A percentile compares a stretch with the other conserved stretches of the same genome.
phyloP scores from a whole-genome alignment of 2,113 vertebrate genomes.

The Pangasianodon hypophthalmus region DNA sequence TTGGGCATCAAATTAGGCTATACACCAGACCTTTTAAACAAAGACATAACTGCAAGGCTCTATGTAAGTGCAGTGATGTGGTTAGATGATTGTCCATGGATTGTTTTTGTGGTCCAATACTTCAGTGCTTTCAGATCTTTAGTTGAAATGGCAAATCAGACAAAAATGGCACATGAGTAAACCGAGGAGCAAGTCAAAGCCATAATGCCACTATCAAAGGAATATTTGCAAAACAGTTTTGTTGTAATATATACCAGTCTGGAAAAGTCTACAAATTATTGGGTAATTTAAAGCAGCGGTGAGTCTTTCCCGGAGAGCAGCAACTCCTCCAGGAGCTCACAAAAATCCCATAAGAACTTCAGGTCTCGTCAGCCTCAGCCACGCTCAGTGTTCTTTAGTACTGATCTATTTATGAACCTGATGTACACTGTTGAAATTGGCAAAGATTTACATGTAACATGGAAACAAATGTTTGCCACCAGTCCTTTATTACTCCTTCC shows the following conservation, averaged over 20 bases:
- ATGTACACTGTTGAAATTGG: not conserved
- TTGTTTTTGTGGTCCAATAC: not conserved
- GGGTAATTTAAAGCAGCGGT: constrained; percentile 3
- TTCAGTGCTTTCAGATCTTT: not conserved
- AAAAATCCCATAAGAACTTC: not conserved
- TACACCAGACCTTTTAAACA: not conserved
- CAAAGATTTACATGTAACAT: not conserved
- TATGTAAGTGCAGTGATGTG: not conserved
- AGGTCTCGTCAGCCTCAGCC: not conserved
- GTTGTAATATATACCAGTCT: not conserved
- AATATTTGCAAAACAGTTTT: not conserved
- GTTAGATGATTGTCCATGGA: not conserved
- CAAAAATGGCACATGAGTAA: not conserved
- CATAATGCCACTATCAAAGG: not conserved
- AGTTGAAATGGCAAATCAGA: not conserved
- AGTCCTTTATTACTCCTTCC: not conserved
- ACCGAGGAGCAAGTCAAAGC: not conserved
- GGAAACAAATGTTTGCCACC: not conserved
- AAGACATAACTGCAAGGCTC: not conserved
- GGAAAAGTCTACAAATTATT: not conserved
- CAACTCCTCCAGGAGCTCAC: not conserved
- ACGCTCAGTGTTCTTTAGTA: not conserved
- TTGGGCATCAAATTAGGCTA: not conserved
- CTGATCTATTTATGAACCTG: not conserved
- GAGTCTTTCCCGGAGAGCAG: not conserved